Base-by-base conservation (phyloP, 2,888 invertebrate species). In the Mylabris sibirica region DNA sequence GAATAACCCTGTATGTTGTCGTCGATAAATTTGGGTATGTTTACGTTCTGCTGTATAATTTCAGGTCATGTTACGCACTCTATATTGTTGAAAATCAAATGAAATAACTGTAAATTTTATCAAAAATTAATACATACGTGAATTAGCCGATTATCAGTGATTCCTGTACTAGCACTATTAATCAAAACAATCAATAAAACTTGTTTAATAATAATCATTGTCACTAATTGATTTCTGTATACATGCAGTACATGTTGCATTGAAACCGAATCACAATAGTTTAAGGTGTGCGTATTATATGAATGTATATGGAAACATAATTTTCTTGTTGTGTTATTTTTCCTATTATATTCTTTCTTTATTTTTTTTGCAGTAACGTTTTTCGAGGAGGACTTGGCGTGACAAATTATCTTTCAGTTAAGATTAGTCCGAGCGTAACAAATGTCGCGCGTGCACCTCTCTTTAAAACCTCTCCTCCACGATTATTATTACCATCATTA, bases 401-500 rank as follows among this genome's bases (percentile, higher is more conserved):
- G 82, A 84, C 83, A 84, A 84, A 84, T 83, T 81, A 81, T 81
- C 80, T 78, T 80, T 77, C 80, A 80, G 79, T 80, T 75, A 66
- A 69, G 65, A 64, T 68, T 76, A 77, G 77, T 72, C 80, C 78
- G 77, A 83, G 78, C 83, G 82, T 80, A 78, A 83, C 81, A 80
- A n/a, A 73, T 77, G 77, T 71, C 71, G 71, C 71, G 64, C 70
- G 61, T 34, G 65, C 63, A 41, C 61, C 22, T 0, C 53, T 53
- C 53, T 53, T 53, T 53, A 53, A 53, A 14, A 22, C 12, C 1
- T 53, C 8, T 11, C 22, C 12, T 49, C 9, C 9, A 49, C 9
- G 17, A 49, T 49, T 49, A 22, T 12, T 24, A 53, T 24, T 53
- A 49, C 9, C 8, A 49, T 49, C 6, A 53, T 22, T 22, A 44